Base-by-base conservation (phyloP, 2,888 invertebrate genomes). In the Phrixothrix hirtus region DNA sequence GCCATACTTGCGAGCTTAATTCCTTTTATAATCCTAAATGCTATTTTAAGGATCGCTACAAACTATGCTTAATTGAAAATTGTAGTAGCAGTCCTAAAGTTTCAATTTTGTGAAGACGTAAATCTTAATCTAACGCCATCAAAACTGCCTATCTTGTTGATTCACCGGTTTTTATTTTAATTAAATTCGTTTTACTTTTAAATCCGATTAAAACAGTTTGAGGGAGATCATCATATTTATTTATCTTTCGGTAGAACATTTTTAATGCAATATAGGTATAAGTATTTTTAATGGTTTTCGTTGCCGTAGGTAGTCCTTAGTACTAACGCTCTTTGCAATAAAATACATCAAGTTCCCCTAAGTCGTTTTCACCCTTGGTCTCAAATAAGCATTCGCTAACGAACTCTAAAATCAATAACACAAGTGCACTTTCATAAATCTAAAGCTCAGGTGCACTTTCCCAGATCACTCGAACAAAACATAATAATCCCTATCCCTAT, bases 381-480 rank as follows among this genome's bases (percentile, higher is more conserved):
- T 7, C 36, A 29, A 29, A 47, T 48, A 54, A 49, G 48, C 26
- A 49, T 44, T 45, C 54, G 29, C 49, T 54, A 54, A 54, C 54
- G 47, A 53, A 47, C 42, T 53, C 38, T 27, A n/a, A 44, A 48
- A 54, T 48, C 54, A 45, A 49, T 49, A 44, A 38, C 34, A 43
- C 48, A 49, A 48, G 49, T 49, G 54, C 54, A 54, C 54, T 54
- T 49, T 41, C 37, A 46, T 54, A 49, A 45, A 48, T 45, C 44
- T 49, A 36, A 35, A 39, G 34, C 44, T 49, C 54, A 54, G 54
- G 54, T 54, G 54, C 48, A 49, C 46, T 54, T 54, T 54, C 49
- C 45, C 49, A 53, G 44, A 53, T 47, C 41, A 51, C 38, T 38
- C 52, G 43, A 43, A 49, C 60, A 58, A 57, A 51, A 52, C 44